phyloP scores from a whole-genome alignment of 30 jellyfish, hydroid and myxozoan genomes.

The Nemopilema nomurai region DNA sequence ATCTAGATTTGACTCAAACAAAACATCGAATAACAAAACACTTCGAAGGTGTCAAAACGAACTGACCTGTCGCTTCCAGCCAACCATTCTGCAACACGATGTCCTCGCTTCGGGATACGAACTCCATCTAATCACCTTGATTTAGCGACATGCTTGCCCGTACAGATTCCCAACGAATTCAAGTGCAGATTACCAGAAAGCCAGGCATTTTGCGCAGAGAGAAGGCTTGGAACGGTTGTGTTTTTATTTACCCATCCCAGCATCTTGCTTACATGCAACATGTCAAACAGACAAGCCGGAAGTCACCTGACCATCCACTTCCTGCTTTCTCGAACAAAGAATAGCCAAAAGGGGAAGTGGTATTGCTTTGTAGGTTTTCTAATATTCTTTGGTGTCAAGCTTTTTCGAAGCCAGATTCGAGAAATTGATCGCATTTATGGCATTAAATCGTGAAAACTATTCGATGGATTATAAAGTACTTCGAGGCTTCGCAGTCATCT shows the following conservation, averaged over 20 bases:
- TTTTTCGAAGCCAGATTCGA: background rate
- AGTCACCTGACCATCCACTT: slow-evolving; percentile 54
- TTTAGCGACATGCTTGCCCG: background rate
- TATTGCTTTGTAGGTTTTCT: slow-evolving; percentile 7
- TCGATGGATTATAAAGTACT: background rate
- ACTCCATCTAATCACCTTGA: background rate
- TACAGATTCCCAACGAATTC: slow-evolving; percentile 6
- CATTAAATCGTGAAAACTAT: background rate
- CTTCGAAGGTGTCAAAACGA: background rate
- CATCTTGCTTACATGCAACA: slow-evolving; percentile 39
- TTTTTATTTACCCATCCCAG: slow-evolving; percentile 37
- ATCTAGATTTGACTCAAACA: background rate
- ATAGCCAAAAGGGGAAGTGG: slow-evolving; percentile 46
- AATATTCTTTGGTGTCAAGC: background rate
- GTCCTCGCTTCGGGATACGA: background rate
- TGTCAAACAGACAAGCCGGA: slow-evolving; percentile 47
- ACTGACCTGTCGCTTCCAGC: slow-evolving; percentile 37
- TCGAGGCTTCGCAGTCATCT: background rate
- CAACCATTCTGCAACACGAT: slow-evolving; percentile 19
- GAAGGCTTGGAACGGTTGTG: slow-evolving; percentile 18
- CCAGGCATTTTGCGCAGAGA: slow-evolving; percentile 22
- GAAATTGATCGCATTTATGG: background rate
- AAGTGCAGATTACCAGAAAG: background rate
- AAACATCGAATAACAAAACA: background rate
- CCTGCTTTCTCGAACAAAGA: slow-evolving; percentile 44